Conservation (phyloP, 2,113 vertebrate genomes). For the Rhizomys pruinosus region DNA sequence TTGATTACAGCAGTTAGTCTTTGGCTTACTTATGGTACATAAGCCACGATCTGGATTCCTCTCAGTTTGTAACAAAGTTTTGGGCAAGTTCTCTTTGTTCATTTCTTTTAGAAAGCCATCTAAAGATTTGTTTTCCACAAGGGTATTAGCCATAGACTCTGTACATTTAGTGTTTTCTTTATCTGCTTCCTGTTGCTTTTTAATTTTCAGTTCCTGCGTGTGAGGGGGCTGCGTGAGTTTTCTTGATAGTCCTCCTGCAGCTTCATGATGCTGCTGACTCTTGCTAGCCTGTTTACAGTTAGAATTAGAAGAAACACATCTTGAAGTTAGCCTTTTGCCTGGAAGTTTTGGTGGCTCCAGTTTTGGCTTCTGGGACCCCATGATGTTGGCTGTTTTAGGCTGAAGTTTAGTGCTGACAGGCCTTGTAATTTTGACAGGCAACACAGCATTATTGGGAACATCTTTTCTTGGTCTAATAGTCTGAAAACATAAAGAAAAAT, state of each 20-base stretch:
- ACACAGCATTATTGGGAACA: background rate
- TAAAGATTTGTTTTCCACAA: background rate
- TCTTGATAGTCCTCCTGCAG: background rate
- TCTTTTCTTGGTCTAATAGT: slow-evolving; percentile 62
- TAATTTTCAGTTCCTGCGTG: background rate
- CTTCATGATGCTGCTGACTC: background rate
- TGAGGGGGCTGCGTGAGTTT: background rate
- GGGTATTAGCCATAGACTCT: background rate
- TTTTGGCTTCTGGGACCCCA: slow-evolving; percentile 41
- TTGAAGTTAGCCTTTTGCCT: background rate
- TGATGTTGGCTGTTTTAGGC: slow-evolving; percentile 13
- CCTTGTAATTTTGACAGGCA: slow-evolving; percentile 41
- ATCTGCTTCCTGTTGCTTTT: background rate
- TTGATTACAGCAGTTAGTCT: background rate
- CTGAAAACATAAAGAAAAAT: slow-evolving; percentile 75
- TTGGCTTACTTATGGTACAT: background rate
- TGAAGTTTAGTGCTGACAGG: background rate
- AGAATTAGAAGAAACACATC: slow-evolving; percentile 50
- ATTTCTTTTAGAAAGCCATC: slow-evolving; percentile 8
- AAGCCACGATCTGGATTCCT: background rate
- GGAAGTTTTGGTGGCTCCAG: background rate
- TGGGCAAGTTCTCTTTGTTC: slow-evolving; percentile 75
- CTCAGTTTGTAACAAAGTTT: background rate
- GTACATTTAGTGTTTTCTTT: background rate
- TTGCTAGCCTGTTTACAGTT: background rate